Evolutionary conservation across 1,140 invertebrate genomes (phyloP).

Genomic region (Vanessa atalanta): DNA sequence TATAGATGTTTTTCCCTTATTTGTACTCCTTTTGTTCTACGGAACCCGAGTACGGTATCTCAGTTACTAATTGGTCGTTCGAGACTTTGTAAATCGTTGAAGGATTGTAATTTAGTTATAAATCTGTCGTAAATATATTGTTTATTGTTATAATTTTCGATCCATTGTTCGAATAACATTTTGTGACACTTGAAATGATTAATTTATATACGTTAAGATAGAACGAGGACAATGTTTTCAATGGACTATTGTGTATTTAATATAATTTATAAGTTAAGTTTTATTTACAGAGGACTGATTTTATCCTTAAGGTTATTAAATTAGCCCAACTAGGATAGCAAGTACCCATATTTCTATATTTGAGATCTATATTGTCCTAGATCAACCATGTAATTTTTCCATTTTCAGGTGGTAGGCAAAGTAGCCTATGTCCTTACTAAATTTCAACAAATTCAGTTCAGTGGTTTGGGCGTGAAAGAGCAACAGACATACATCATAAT

Average conservation of each 20-base stretch:
- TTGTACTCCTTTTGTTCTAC: conserved; percentile 55
- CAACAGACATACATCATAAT: too few species aligned
- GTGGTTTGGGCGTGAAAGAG: too few species aligned
- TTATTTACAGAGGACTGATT: too few species aligned
- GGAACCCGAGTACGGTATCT: conserved; percentile 53
- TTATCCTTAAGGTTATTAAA: too few species aligned
- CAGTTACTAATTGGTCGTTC: conserved; percentile 60
- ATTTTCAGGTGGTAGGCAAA: too few species aligned
- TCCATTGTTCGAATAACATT: conserved; percentile 13
- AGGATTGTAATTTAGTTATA: conserved; percentile 43
- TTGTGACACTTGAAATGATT: conserved; percentile 12
- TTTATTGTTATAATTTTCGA: conserved; percentile 29
- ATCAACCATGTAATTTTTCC: too few species aligned
- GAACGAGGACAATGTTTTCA: background rate
- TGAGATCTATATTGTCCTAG: too few species aligned
- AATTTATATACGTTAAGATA: background rate
- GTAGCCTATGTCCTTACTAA: too few species aligned
- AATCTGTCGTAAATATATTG: conserved; percentile 34
- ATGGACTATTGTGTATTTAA: background rate
- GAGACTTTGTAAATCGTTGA: conserved; percentile 44
- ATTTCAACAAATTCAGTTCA: too few species aligned
- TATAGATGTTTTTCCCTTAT: conserved; percentile 61
- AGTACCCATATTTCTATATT: too few species aligned
- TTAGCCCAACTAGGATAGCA: too few species aligned
- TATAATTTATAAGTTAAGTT: too few species aligned